phyloP scores from a whole-genome alignment of 2,113 vertebrate species.

The Pseudopipra pipra region DNA sequence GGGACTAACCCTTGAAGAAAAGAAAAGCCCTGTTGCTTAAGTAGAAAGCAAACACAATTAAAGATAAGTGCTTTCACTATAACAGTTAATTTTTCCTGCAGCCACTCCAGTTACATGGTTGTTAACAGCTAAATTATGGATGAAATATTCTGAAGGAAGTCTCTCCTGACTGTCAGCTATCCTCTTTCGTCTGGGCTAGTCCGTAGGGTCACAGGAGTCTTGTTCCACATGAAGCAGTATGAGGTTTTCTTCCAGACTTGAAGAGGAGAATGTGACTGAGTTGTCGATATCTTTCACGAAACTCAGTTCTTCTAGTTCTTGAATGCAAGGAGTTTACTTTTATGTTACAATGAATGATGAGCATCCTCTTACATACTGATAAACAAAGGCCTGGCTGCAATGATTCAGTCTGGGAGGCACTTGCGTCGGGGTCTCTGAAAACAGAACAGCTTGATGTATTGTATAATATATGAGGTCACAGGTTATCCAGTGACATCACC shows the following conservation, averaged over 20 bases:
- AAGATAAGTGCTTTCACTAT: not conserved
- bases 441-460: not conserved
- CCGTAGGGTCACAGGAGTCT: not conserved
- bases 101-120: conserved; percentile 34
- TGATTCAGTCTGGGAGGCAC: fast-evolving
- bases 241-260: not conserved
- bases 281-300: not conserved
- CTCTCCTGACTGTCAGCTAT: not conserved
- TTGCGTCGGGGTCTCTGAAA: not conserved
- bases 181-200: conserved; percentile 21
- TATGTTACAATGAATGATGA: not conserved
- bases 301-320: not conserved
- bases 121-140: conserved; percentile 69
- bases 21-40: not conserved
- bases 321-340: not conserved
- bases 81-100: not conserved
- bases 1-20: not conserved
- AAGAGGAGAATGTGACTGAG: not conserved
- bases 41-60: not conserved
- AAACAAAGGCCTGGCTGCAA: not conserved
- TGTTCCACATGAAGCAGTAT: not conserved
- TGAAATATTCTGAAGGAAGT: conserved; percentile 10
- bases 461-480: not conserved
- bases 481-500: not conserved
- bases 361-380: not conserved